Conservation (phyloP, 2,888 invertebrate genomes). For the Platerodrilus igneus region DNA sequence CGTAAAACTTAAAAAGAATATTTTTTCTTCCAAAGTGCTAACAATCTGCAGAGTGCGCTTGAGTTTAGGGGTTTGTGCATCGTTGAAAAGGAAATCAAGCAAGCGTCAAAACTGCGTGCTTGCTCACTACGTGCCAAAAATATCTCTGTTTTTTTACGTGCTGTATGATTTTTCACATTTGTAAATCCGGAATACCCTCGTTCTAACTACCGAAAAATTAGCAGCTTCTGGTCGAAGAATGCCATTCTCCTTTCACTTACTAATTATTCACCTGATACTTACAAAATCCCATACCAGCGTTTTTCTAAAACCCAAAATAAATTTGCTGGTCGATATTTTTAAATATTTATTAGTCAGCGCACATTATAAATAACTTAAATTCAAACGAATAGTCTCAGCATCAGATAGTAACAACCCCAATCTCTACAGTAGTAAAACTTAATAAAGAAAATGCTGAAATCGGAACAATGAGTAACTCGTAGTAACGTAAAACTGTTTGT, state of each 20-base stretch:
- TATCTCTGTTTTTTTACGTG: slow-evolving; percentile 16
- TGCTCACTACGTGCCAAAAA: slow-evolving; percentile 25
- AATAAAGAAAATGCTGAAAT: slow-evolving; percentile 45
- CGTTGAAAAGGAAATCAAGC: slow-evolving; percentile 26
- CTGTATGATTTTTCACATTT: too few relatives aligned
- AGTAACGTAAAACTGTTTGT: slow-evolving; percentile 30
- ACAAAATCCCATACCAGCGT: slow-evolving; percentile 36
- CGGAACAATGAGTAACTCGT: slow-evolving; percentile 47
- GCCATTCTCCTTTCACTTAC: too few relatives aligned
- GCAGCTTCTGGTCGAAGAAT: too few relatives aligned
- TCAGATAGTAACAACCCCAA: slow-evolving; percentile 37
- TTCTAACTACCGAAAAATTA: too few relatives aligned
- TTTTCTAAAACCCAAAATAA: slow-evolving; percentile 40
- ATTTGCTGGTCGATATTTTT: slow-evolving; percentile 35
- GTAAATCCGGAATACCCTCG: too few relatives aligned
- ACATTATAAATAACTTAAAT: slow-evolving; percentile 44
- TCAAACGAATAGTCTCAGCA: slow-evolving; percentile 37
- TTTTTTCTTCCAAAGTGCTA: too few relatives aligned
- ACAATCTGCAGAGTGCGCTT: too few relatives aligned
- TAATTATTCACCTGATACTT: too few relatives aligned
- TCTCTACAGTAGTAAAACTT: slow-evolving; percentile 41
- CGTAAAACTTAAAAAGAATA: too few relatives aligned
- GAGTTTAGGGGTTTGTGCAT: too few relatives aligned
- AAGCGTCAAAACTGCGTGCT: slow-evolving; percentile 29
- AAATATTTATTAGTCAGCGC: slow-evolving; percentile 37